Base-by-base conservation (phyloP, 2,113 vertebrate genomes). In the Epinephelus lanceolatus region DNA sequence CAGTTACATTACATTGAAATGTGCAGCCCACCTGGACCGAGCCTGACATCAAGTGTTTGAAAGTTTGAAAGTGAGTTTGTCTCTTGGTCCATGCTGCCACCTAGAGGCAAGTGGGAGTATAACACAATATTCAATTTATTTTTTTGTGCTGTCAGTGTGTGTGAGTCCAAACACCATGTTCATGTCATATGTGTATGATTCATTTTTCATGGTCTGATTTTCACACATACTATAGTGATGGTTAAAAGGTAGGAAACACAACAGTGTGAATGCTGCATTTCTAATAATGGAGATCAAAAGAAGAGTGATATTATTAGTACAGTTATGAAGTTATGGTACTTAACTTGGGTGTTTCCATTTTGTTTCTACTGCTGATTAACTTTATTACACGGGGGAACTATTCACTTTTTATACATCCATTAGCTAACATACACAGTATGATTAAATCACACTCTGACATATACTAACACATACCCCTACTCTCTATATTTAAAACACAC, bases 51-150 rank as follows among this genome's bases (percentile, higher is more conserved):
- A 4, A 27, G 3, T 3, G 3, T 27, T 27, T 27, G 3, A 27
- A 27, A 27, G 27, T 27, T 27, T 27, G 27, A 27, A 27, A 27
- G 27, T 30, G 62, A 10, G 51, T 17, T 5, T 45, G 55, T 76
- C 3, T 33, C 11, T 5, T 65, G 76, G 19, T 62, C 10, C 11
- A 8, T 30, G 67, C 81, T 83, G 69, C 85, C 82, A 19, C 52
- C 87, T 87, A n/a, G 4, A 18, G 86, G 79, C 30, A 3, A 1
- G 2, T 6, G 0, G 33, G 25, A 60, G 62, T 33, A 68, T 40
- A 21, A 40, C 68, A 78, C 8, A 45, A 45, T 45, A 12, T 45
- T 45, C 11, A 45, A 45, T 45, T 10, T 45, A 45, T 45, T 45
- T 45, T 45, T 27, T 12, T 30, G 15, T 33, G 37, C 12, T n/a